Percentiles rank a stretch among this genome's conserved stretches.
These are phyloP conservation scores for Phorcus lineatus DNA, from an alignment of 2,888 invertebrate genomes.

Conservation along the genomic window DNA sequence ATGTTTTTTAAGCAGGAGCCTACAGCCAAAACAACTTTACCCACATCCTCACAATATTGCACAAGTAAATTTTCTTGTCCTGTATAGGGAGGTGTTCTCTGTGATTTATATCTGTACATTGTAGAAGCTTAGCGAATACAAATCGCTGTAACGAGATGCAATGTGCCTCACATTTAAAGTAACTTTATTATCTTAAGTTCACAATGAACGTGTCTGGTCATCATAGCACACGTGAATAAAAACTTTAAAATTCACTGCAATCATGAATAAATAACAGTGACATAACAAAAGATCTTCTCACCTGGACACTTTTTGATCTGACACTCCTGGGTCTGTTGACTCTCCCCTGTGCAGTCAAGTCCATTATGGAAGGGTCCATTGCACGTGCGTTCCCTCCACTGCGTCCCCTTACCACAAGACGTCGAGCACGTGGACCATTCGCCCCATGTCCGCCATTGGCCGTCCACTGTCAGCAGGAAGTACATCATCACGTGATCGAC, in stretches of 20 bases:
- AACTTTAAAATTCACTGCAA: background rate
- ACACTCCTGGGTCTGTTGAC: constrained; percentile 46
- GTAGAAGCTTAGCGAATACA: too few species aligned
- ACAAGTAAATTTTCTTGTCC: too few species aligned
- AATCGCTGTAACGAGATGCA: too few species aligned
- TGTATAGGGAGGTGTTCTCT: too few species aligned
- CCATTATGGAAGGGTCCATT: constrained; percentile 53
- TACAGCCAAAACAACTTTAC: too few species aligned
- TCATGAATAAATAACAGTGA: too few species aligned
- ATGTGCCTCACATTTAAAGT: too few species aligned
- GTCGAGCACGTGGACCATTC: constrained; percentile 53
- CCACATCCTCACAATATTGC: too few species aligned
- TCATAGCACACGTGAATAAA: background rate
- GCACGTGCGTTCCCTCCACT: constrained; percentile 51
- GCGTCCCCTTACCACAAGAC: constrained; percentile 57
- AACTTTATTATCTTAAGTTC: too few species aligned
- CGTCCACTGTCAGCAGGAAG: constrained; percentile 50
- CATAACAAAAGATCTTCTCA: constrained; percentile 30
- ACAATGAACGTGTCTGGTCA: too few species aligned
- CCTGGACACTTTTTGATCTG: constrained; percentile 56
- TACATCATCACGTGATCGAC: constrained; percentile 1
- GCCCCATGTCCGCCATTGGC: constrained; percentile 52
- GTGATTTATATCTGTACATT: too few species aligned
- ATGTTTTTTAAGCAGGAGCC: too few species aligned
- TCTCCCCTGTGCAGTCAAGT: constrained; percentile 46